Evolutionary conservation across 2,797 vertebrate species (phyloP), one percentile per base, ranked within the genome.

Genomic region (Astyanax mexicanus): DNA sequence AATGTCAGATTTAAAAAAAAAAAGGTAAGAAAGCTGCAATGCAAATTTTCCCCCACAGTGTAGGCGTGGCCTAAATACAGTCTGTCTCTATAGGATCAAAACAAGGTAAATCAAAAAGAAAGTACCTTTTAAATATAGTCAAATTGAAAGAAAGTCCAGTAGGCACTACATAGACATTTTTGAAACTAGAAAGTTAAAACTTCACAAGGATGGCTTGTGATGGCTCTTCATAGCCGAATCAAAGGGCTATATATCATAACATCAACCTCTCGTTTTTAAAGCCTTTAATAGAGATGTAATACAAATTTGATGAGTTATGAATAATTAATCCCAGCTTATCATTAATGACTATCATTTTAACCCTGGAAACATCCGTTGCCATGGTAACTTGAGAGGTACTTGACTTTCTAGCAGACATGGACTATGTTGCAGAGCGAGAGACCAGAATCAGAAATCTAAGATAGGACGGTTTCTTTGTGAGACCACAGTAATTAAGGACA

Each of bases 361-460:
- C 76, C 86, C 87, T 88, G 84, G 82, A 86, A 88, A 81, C 81
- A 82, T 79, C 80, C 72, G 92, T 92, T 90, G 82, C 90, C 85
- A 91, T 89, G 75, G 89, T 79, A 91, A 83, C 86, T 15, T 65
- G 87, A 72, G 85, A 84, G 89, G 80, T 85, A 32, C 57, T 72
- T 73, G n/a, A 57, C 54, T 77, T 81, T 74, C 77, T 87, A 81
- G 79, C 79, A 78, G 77, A 84, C 84, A 84, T 35, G 38, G 52
- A 82, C 74, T 85, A 84, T 73, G 35, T 58, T 76, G 64, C 54
- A 60, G 58, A 23, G 64, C 25, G 44, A 74, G 67, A 73, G 47
- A 77, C 70, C 66, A 54, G 42, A 78, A 80, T 66, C 73, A 47
- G 61, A 32, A 60, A 74, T 44, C 77, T 60, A 69, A 80, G 80